These are phyloP conservation scores for Chaenogobius annularis DNA, from an alignment of 2,113 vertebrate species.

Conservation along the genomic window DNA sequence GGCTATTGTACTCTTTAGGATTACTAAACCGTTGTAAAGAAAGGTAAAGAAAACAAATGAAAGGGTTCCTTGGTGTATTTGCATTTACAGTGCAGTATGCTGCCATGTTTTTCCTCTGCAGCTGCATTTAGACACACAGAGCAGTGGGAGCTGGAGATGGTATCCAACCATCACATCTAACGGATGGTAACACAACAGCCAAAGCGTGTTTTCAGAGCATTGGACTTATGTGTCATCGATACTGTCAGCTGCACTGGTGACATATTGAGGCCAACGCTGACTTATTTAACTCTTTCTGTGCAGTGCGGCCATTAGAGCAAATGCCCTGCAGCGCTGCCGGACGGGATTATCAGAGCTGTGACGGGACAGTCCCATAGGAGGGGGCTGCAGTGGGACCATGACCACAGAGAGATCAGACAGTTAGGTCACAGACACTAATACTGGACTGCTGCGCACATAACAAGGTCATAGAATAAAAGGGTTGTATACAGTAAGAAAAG, in stretches of 20 bases:
- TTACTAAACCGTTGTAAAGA: no score
- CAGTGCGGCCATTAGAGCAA: conserved; percentile 13
- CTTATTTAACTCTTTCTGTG: conserved; percentile 28
- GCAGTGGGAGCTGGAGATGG: conserved; percentile 5
- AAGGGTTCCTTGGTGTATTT: conserved; percentile 1
- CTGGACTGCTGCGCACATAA: not conserved
- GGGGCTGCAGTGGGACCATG: conserved; percentile 34
- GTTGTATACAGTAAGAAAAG: not conserved
- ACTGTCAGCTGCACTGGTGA: conserved; percentile 42
- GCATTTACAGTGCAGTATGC: conserved; percentile 6
- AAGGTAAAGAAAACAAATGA: no score
- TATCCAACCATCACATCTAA: conserved; percentile 23
- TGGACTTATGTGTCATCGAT: conserved; percentile 53
- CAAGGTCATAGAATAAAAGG: not conserved
- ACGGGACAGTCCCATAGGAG: conserved; percentile 32
- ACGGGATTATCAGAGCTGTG: conserved; percentile 44
- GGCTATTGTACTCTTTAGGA: no score
- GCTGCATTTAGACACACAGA: conserved; percentile 24
- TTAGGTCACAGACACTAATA: conserved; percentile 25
- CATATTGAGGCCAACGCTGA: conserved; percentile 59
- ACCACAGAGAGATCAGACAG: conserved; percentile 41
- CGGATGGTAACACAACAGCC: conserved; percentile 36
- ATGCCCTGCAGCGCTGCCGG: conserved; percentile 42
- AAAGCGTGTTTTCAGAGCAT: conserved; percentile 34
- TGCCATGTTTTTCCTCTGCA: conserved; percentile 25